phyloP scores from a whole-genome alignment of 2,888 invertebrate genomes.

The Tromatobia lineatoria region DNA sequence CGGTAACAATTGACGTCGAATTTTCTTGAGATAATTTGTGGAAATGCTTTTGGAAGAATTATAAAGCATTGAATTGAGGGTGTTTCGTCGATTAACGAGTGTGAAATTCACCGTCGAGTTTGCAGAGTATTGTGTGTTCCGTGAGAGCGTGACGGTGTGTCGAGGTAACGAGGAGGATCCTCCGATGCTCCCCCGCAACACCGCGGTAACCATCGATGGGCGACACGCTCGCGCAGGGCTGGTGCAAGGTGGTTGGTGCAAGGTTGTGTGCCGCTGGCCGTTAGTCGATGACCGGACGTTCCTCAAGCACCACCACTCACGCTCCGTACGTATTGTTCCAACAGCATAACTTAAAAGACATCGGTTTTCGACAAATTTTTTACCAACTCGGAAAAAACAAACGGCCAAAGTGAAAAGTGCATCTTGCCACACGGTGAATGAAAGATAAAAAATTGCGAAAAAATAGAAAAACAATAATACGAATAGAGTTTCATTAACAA shows the following conservation, averaged over 20 bases:
- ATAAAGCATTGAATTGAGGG: background rate
- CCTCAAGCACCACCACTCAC: conserved; percentile 51
- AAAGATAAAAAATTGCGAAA: conserved; percentile 7
- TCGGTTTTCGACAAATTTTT: background rate
- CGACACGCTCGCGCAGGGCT: conserved; percentile 52
- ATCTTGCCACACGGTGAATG: background rate
- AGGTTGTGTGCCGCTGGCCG: conserved; percentile 45
- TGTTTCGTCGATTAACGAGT: background rate
- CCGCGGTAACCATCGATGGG: conserved; percentile 21
- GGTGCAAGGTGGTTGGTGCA: conserved; percentile 54
- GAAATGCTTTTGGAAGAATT: too few relatives aligned
- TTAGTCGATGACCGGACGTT: conserved; percentile 71
- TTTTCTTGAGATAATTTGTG: too few relatives aligned
- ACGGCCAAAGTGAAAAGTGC: conserved; percentile 11
- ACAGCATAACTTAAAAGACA: conserved; percentile 16
- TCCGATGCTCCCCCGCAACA: conserved; percentile 18
- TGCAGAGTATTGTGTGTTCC: conserved; percentile 21
- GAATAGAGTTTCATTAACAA: background rate
- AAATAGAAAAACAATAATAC: background rate
- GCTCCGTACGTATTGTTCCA: conserved; percentile 6
- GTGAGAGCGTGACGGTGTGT: conserved; percentile 24
- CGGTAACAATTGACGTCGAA: too few relatives aligned
- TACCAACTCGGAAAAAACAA: background rate
- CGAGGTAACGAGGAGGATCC: conserved; percentile 29
- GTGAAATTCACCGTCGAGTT: conserved; percentile 43